Percentiles rank a stretch among this genome's conserved stretches.
Evolutionary conservation across 2,113 vertebrate genomes (phyloP).

Genomic region (Lepisosteus osseus): DNA sequence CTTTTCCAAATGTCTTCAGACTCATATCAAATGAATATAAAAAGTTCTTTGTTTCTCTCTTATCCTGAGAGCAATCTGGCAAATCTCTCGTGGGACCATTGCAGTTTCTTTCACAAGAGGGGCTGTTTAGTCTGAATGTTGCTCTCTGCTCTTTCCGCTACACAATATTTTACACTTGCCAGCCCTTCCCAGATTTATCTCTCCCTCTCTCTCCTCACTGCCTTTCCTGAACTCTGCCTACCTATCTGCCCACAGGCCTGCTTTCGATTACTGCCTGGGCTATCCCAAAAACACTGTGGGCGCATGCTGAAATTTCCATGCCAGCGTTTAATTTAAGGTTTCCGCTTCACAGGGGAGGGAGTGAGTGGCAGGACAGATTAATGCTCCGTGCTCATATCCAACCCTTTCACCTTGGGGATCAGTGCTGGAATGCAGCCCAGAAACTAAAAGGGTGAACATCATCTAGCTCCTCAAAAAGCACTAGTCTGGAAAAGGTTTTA

Average conservation of each 20-base stretch:
- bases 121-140: too few species aligned
- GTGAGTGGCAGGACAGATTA: background rate
- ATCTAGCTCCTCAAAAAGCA: background rate
- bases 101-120: too few species aligned
- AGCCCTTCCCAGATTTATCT: too few species aligned
- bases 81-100: too few species aligned
- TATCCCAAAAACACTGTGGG: background rate
- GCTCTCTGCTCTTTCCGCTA: too few species aligned
- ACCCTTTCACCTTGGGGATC: background rate
- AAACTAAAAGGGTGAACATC: background rate
- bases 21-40: too few species aligned
- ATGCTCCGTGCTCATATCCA: background rate
- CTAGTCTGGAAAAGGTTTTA: background rate
- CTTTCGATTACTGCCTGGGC: background rate
- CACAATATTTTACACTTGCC: too few species aligned
- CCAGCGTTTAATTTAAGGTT: background rate
- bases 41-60: too few species aligned
- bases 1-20: too few species aligned
- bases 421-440: conserved; percentile 1
- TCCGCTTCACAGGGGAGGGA: background rate
- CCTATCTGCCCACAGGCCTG: background rate
- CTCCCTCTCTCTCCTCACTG: too few species aligned
- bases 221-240: too few species aligned
- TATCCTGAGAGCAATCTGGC: too few species aligned
- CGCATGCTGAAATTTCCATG: background rate